Conservation (phyloP, 2,888 invertebrate genomes). For the Nephrotoma flavescens region DNA sequence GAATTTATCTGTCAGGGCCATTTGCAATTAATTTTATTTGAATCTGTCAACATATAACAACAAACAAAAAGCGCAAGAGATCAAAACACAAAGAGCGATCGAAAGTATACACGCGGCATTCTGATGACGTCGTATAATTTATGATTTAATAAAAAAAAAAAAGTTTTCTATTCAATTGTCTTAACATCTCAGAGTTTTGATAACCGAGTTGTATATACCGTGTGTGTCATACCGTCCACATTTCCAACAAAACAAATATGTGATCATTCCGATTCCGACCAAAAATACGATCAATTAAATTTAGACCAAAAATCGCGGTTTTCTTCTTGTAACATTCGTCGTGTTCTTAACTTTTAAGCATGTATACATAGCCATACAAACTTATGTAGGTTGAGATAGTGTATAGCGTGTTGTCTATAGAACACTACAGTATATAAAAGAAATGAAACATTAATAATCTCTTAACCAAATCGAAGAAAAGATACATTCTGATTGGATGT, state of each 20-base stretch:
- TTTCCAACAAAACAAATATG: background rate
- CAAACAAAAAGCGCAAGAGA: background rate
- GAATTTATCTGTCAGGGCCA: background rate
- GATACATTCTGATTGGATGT: conserved; percentile 3
- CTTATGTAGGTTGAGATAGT: background rate
- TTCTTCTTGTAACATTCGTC: background rate
- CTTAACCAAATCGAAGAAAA: background rate
- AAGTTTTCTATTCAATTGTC: background rate
- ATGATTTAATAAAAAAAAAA: background rate
- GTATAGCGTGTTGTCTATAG: background rate
- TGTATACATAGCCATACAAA: background rate
- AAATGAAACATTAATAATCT: conserved; percentile 1
- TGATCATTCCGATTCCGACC: background rate
- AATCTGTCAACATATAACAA: background rate
- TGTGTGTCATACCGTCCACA: background rate
- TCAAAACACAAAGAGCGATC: background rate
- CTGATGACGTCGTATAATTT: background rate
- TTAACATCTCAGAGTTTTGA: background rate
- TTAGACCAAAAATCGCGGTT: background rate
- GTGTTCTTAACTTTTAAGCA: background rate
- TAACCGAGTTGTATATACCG: background rate
- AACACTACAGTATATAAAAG: background rate
- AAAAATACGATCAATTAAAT: background rate
- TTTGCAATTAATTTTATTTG: background rate
- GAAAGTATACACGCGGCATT: background rate